Evolutionary conservation across 2,113 vertebrate genomes (phyloP).

Genomic region (Protobothrops flavoviridis): DNA sequence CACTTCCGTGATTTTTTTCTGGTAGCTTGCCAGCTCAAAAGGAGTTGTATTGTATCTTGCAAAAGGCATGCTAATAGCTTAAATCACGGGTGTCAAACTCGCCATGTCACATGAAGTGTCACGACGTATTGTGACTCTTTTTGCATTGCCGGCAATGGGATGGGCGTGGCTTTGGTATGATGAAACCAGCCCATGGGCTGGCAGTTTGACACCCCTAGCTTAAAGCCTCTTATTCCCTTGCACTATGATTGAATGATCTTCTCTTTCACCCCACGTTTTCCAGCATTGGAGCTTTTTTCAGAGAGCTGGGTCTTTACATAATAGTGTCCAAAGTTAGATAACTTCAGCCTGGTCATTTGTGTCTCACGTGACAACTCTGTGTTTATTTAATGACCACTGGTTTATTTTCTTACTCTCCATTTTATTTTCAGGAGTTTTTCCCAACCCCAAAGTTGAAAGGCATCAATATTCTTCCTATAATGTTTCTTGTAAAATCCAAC

Average conservation of each 20-base stretch:
- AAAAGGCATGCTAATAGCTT: neutral
- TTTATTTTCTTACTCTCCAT: neutral
- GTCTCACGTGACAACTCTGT: neutral
- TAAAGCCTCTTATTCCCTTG: neutral
- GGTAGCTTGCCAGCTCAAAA: neutral
- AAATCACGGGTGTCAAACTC: no score
- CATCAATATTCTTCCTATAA: neutral
- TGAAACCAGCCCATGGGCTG: no score
- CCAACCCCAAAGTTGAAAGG: neutral
- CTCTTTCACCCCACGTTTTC: neutral
- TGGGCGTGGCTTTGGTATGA: no score
- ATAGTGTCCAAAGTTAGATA: neutral
- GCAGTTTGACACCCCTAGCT: neutral
- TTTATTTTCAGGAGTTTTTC: neutral
- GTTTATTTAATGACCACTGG: neutral
- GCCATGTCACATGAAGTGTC: no score
- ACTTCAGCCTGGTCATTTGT: neutral
- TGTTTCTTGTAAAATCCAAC: neutral
- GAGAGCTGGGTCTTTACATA: neutral
- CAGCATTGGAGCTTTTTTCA: neutral
- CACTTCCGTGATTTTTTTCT: neutral
- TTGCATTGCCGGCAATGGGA: no score
- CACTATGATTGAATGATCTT: neutral
- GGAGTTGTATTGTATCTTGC: neutral
- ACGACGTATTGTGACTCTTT: no score